Percentiles rank a stretch among this genome's conserved stretches.
phyloP scores from a whole-genome alignment of 2,797 vertebrate genomes.

The Clarias fuscus region DNA sequence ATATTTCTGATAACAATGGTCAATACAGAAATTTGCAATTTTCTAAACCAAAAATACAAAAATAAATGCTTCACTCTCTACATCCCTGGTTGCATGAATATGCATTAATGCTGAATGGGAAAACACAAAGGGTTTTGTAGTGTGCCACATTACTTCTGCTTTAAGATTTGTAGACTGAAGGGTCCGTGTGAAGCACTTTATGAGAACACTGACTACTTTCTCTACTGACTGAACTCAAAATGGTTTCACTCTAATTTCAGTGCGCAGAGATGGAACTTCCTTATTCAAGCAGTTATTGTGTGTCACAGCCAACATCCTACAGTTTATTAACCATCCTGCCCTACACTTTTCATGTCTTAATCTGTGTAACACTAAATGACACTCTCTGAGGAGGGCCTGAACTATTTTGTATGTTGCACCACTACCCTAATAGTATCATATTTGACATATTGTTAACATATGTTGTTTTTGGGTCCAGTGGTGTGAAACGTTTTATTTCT shows the following conservation, averaged over 20 bases:
- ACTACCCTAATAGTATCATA: not conserved
- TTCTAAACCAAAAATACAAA: too few species aligned
- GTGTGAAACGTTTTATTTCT: too few species aligned
- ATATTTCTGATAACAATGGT: too few species aligned
- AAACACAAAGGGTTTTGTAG: not conserved
- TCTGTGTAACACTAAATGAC: not conserved
- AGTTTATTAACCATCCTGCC: not conserved
- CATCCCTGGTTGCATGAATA: not conserved
- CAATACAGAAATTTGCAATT: too few species aligned
- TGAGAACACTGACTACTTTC: not conserved
- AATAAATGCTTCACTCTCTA: too few species aligned
- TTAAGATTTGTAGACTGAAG: not conserved
- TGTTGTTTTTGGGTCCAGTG: not conserved
- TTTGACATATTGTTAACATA: not conserved
- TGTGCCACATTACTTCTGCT: not conserved
- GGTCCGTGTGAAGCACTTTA: not conserved
- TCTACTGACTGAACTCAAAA: not conserved
- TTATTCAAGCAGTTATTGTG: not conserved
- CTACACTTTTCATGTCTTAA: not conserved
- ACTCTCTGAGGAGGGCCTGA: not conserved
- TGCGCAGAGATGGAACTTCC: not conserved
- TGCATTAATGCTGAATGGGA: not conserved
- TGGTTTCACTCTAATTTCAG: not conserved
- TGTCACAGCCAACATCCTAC: conserved; percentile 3
- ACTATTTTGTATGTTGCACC: not conserved